These are phyloP conservation scores for Thamnophis elegans DNA, from an alignment of 2,797 vertebrate species.

Conservation along the genomic window DNA sequence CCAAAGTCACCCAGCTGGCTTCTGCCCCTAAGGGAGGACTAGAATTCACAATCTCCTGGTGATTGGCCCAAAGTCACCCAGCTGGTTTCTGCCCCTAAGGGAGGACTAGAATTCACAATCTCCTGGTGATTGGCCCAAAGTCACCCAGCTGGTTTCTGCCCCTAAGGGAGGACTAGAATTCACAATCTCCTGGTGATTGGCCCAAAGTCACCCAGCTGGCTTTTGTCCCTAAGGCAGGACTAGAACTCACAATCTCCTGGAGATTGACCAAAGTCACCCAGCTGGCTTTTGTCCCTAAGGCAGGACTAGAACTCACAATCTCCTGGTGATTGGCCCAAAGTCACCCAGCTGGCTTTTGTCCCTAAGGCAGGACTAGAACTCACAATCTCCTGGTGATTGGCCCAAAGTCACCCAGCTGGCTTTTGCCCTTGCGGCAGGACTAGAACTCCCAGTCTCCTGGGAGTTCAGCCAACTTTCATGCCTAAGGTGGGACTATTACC, in stretches of 20 bases:
- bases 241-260: not conserved
- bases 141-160: not conserved
- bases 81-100: fast-evolving
- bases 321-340: no score
- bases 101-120: not conserved
- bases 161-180: not conserved
- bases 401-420: no score
- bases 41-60: not conserved
- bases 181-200: not conserved
- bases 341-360: no score
- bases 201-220: not conserved
- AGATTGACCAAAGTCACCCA: no score
- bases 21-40: fast-evolving
- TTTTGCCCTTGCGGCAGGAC: no score
- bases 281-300: fast-evolving
- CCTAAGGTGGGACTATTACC: no score
- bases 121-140: not conserved
- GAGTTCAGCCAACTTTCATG: no score
- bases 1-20: no score
- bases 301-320: no score
- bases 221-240: fast-evolving
- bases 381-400: no score
- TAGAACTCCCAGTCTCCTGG: no score
- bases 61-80: not conserved
- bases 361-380: no score